These are phyloP conservation scores for Solenodon paradoxus DNA, from an alignment of 2,113 vertebrate species.

Conservation along the genomic window DNA sequence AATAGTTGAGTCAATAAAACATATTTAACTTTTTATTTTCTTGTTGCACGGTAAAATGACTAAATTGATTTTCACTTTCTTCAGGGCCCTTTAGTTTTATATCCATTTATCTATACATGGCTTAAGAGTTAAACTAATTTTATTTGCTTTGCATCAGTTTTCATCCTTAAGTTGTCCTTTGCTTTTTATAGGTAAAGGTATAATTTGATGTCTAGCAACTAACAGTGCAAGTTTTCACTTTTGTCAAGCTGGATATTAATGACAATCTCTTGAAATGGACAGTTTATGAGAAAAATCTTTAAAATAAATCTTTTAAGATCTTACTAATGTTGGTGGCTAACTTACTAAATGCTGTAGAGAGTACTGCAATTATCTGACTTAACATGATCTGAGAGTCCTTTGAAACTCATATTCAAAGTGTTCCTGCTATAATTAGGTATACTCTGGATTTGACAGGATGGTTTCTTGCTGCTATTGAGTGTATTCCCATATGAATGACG, in stretches of 20 bases:
- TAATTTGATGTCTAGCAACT: constrained; percentile 1
- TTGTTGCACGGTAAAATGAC: background rate
- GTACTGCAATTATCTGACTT: background rate
- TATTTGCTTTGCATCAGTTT: background rate
- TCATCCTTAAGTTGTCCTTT: background rate
- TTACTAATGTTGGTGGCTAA: background rate
- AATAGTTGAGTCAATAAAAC: background rate
- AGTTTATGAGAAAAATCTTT: background rate
- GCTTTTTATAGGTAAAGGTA: background rate
- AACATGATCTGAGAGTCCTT: background rate
- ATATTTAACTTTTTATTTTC: background rate
- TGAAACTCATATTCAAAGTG: background rate
- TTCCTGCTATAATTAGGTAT: background rate
- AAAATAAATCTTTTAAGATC: background rate
- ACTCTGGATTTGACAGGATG: background rate
- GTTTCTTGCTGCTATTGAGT: background rate
- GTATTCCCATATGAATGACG: background rate
- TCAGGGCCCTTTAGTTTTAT: background rate
- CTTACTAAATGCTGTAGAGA: background rate
- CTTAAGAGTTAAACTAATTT: background rate
- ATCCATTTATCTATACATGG: background rate
- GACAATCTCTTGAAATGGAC: background rate
- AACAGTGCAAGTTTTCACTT: background rate
- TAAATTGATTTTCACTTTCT: background rate
- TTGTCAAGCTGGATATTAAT: background rate